Evolutionary conservation across 2,888 invertebrate species (phyloP).

Genomic region (Vanessa cardui): DNA sequence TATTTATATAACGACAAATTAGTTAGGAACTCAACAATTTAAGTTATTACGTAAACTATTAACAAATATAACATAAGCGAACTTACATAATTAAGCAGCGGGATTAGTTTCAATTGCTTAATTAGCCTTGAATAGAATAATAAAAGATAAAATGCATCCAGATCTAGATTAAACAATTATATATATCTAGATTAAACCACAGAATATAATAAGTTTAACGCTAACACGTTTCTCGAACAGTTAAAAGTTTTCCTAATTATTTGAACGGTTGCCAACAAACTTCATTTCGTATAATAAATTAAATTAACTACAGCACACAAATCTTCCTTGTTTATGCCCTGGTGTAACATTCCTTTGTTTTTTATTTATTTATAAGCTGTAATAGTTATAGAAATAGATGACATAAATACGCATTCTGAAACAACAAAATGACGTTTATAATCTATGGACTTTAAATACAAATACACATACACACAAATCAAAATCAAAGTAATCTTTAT

Average conservation of each 20-base stretch:
- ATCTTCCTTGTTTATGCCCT: not conserved
- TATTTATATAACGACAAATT: no score
- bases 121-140: not conserved
- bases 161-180: conserved; percentile 5
- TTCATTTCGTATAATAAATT: not conserved
- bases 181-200: not conserved
- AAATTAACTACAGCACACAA: not conserved
- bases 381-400: no score
- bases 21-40: no score
- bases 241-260: conserved; percentile 1
- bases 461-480: no score
- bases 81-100: not conserved
- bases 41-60: no score
- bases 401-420: no score
- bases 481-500: no score
- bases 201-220: not conserved
- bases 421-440: no score
- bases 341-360: not conserved
- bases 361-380: no score
- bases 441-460: no score
- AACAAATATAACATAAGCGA: no score
- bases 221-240: not conserved
- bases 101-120: not conserved
- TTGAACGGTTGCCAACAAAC: not conserved
- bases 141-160: not conserved